Base-by-base conservation (phyloP, 2,888 invertebrate species). In the Machimus rusticus region DNA sequence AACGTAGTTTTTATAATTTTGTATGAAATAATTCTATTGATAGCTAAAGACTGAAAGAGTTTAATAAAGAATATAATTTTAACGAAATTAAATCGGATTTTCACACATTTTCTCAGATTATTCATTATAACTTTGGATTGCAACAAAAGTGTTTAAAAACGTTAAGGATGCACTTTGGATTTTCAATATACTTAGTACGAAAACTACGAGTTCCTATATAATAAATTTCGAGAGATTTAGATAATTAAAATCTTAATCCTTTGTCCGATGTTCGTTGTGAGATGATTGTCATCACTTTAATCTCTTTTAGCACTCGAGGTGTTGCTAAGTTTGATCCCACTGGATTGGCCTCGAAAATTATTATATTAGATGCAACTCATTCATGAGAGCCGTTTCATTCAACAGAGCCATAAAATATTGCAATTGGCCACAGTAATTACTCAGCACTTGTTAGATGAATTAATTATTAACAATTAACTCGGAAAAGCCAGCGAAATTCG, bases 401-500 rank as follows among this genome's bases (percentile, higher is more conserved):
- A 79, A 9, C 51, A 79, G 51, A 46, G 0, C 51, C 16, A 23
- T 79, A 28, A 79, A 51, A 46, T 79, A 79, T 79, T 51, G 51
- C 79, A 82, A 34, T 66, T 57, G 57, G 34, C 23, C 39, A 14
- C 31, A 57, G 31, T 82, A 34, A 82, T 57, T 82, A 19, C 66
- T 39, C n/a, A 31, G 34, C 34, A 82, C 66, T 57, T 66, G 82
- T 57, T 57, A 79, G 31, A 79, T 46, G 37, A 55, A 57, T 82
- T 82, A 82, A 82, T 82, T 57, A 57, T 82, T 23, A 82, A 37
- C 57, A 82, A 79, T 79, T 79, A 51, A 46, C 51, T 79, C 51
- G 1, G 23, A 51, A 28, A 31, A 28, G 79, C 31, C 28, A 28
- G 28, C 23, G 6, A 39, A 51, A 16, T 46, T 79, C 31, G 51